Percentiles rank a stretch among this genome's conserved stretches.
These are phyloP conservation scores for Cataglyphis rosenhaueri DNA, from an alignment of 2,888 invertebrate genomes.

Conservation along the genomic window DNA sequence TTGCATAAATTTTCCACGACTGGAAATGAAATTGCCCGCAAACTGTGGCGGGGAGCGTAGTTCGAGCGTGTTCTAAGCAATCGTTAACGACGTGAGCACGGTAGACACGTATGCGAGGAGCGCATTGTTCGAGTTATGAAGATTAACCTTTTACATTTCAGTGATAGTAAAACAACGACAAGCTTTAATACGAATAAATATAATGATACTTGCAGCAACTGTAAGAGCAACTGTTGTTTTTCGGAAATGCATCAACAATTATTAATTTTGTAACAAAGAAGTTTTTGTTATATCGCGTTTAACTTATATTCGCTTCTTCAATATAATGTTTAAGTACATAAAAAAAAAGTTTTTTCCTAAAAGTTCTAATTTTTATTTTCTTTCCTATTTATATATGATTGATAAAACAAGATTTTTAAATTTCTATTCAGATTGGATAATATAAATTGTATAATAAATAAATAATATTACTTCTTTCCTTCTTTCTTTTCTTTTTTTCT, in stretches of 20 bases:
- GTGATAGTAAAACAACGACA: slow-evolving; percentile 1
- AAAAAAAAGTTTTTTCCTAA: not conserved
- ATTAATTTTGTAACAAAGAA: not conserved
- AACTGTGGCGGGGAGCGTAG: slow-evolving; percentile 61
- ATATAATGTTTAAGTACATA: not conserved
- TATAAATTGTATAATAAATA: not conserved
- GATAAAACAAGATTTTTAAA: not conserved
- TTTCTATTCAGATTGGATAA: not conserved
- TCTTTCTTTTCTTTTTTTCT: not conserved
- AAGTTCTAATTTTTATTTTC: not conserved
- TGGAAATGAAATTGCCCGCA: slow-evolving; percentile 77
- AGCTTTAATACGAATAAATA: not conserved
- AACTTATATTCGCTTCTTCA: slow-evolving; percentile 8
- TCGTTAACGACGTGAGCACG: slow-evolving; percentile 62
- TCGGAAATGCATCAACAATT: not conserved
- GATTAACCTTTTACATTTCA: slow-evolving; percentile 21
- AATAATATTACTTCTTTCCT: not conserved
- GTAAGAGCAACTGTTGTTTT: slow-evolving; percentile 6
- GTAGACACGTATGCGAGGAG: slow-evolving; percentile 12
- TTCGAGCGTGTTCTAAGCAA: slow-evolving; percentile 68
- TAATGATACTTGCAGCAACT: not conserved
- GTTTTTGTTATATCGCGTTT: not conserved
- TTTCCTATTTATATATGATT: slow-evolving; percentile 10
- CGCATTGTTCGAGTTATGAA: slow-evolving; percentile 25
- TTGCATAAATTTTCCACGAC: slow-evolving; percentile 77